Evolutionary conservation across 1,140 invertebrate genomes (phyloP).

Genomic region (Aphaenogaster ashmeadi): DNA sequence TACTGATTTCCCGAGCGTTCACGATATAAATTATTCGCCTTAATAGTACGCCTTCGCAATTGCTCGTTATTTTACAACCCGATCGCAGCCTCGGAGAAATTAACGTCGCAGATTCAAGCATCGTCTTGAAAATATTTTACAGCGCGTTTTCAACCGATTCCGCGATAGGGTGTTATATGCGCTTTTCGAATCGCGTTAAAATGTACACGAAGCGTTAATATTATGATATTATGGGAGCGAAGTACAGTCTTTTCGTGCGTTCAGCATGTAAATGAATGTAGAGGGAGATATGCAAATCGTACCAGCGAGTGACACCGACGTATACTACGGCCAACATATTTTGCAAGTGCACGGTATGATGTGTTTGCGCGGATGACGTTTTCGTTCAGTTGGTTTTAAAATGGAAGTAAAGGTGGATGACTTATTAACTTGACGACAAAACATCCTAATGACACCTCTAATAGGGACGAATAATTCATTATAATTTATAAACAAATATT

Average conservation of each 20-base stretch:
- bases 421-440: background rate
- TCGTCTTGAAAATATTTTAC: conserved; percentile 40
- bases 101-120: conserved; percentile 17
- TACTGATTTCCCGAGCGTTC: conserved; percentile 41
- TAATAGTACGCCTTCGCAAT: conserved; percentile 39
- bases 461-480: conserved; percentile 24
- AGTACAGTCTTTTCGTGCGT: conserved; percentile 45
- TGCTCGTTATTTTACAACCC: conserved; percentile 4
- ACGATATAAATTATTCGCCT: conserved; percentile 48
- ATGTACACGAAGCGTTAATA: conserved; percentile 34
- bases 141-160: background rate
- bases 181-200: background rate
- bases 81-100: background rate
- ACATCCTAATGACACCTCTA: background rate
- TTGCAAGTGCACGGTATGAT: conserved; percentile 26
- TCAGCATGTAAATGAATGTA: conserved; percentile 60
- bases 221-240: conserved; percentile 34
- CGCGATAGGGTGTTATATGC: background rate
- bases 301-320: conserved; percentile 45
- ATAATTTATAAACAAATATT: background rate
- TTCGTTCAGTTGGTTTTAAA: conserved; percentile 28
- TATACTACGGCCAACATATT: conserved; percentile 52
- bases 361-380: conserved; percentile 20
- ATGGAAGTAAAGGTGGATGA: background rate
- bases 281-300: conserved; percentile 54